Base-by-base conservation (phyloP, 1,140 invertebrate genomes). In the Rhagoletis zephyria region DNA sequence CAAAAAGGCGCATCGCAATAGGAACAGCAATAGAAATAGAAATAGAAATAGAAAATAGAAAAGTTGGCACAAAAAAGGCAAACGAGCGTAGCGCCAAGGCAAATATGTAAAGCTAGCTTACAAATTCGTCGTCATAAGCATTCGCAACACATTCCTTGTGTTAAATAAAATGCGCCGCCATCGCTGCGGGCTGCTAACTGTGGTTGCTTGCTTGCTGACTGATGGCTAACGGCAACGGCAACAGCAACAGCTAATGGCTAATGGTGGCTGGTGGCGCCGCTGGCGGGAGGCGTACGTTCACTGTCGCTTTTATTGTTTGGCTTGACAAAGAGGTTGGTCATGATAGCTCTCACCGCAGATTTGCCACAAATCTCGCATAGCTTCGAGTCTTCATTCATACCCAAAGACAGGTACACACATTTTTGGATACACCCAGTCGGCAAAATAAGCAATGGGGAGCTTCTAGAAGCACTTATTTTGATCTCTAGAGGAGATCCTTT, bases 1-100 rank as follows among this genome's bases (percentile, higher is more conserved):
- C 74, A 56, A 81, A 59, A 51, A 81, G 16, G n/a, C 9, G n/a
- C 48, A 56, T 5, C 42, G 42, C 70, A 77, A 77, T 77, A n/a
- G 40, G 70, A 42, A 56, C 51, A 56, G 51, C 51, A 56, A 56
- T 0, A 56, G 30, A 30, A 30, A 56, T 9, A 56, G 51, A 5
- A 56, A 56, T 0, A 56, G 30, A 30, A 30, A 56, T 9, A 56
- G 51, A 5, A 56, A 56, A 30, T 51, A n/a, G 74, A 51, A 81
- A 81, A 56, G 74, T 59, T 81, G 45, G 51, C 51, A 81, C 74
- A 81, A 51, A 81, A 81, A 81, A 56, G 48, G 48, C 74, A 81
- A 56, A 81, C 74, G 74, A 81, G 48, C 74, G 30, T 30, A 30
- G 30, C 30, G 30, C 30, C 30, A 30, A 30, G 48, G 48, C 74